Conservation (phyloP, 2,888 invertebrate genomes). For the Camponotus fellah region DNA sequence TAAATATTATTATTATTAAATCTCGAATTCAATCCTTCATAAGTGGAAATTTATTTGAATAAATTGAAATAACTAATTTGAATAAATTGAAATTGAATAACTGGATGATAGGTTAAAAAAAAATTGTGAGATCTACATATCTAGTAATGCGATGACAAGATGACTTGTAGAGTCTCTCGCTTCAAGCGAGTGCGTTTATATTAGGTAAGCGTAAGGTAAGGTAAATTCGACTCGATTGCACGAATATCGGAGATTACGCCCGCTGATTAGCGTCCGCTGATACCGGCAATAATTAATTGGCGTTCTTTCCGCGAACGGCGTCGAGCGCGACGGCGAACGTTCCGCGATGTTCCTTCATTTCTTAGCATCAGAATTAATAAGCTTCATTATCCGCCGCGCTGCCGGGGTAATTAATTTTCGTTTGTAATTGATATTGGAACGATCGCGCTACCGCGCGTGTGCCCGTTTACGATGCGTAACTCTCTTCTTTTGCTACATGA, state of each 20-base stretch:
- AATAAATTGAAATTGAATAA: background rate
- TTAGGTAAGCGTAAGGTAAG: background rate
- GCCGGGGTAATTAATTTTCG: slow-evolving; percentile 51
- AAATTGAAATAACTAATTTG: background rate
- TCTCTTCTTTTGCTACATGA: background rate
- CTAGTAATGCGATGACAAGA: background rate
- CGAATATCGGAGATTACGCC: slow-evolving; percentile 18
- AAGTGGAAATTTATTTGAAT: background rate
- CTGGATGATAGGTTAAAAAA: background rate
- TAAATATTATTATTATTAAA: slow-evolving; percentile 6
- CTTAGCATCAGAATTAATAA: slow-evolving; percentile 52
- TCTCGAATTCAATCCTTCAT: background rate
- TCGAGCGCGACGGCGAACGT: slow-evolving; percentile 32
- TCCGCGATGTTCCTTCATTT: slow-evolving; percentile 27
- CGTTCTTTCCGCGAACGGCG: slow-evolving; percentile 36
- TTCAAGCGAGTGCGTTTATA: background rate
- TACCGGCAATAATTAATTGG: slow-evolving; percentile 47
- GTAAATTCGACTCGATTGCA: slow-evolving; percentile 1
- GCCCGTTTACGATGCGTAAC: slow-evolving; percentile 43
- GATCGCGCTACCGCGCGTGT: slow-evolving; percentile 46
- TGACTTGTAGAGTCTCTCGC: slow-evolving; percentile 4
- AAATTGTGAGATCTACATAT: background rate
- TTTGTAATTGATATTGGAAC: slow-evolving; percentile 53
- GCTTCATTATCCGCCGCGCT: slow-evolving; percentile 52
- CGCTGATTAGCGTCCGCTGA: slow-evolving; percentile 45